Conservation (phyloP, 1,140 invertebrate genomes). For the Lutraria rhynchaena region DNA sequence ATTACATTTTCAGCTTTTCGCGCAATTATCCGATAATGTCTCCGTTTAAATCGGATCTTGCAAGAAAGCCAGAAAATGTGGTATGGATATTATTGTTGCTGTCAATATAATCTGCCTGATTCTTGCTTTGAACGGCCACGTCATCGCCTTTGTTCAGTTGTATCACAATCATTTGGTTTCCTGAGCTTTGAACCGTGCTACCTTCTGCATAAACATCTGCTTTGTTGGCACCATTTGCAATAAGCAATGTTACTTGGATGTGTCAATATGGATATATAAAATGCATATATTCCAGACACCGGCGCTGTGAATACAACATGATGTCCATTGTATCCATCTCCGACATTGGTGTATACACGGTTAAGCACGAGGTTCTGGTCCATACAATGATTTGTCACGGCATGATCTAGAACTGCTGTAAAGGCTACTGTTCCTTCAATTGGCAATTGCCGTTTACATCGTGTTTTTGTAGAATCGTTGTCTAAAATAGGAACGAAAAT, state of each 20-base stretch:
- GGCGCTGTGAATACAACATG: conserved; percentile 8
- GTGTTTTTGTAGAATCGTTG: too few relatives aligned
- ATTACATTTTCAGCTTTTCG: too few relatives aligned
- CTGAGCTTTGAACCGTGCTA: neutral
- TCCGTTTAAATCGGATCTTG: neutral
- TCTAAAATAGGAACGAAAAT: too few relatives aligned
- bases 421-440: conserved; percentile 7
- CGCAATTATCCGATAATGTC: too few relatives aligned
- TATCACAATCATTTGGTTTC: neutral
- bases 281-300: neutral
- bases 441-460: too few relatives aligned
- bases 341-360: conserved; percentile 16
- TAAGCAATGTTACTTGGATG: neutral
- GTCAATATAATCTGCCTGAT: too few relatives aligned
- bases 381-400: neutral
- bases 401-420: neutral
- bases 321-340: conserved; percentile 14
- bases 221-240: neutral
- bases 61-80: too few relatives aligned
- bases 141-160: conserved; percentile 4
- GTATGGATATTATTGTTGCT: too few relatives aligned
- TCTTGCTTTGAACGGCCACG: neutral
- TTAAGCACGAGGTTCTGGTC: conserved; percentile 14
- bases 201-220: neutral
- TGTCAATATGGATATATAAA: neutral